Conservation (phyloP, 2,113 vertebrate genomes). For the Callionymus lyra region DNA sequence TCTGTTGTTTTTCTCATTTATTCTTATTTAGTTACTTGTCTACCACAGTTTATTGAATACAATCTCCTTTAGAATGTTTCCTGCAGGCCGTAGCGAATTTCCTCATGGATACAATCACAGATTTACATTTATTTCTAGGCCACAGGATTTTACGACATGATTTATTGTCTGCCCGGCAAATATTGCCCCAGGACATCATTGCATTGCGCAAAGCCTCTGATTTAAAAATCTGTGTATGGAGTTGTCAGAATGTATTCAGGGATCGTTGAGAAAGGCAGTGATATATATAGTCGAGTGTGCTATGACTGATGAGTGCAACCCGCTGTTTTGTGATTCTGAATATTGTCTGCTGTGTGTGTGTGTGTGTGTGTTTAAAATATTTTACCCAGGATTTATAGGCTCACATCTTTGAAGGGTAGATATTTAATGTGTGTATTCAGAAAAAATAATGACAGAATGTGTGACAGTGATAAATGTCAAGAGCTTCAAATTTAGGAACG, state of each 20-base stretch:
- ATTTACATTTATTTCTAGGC: conserved; percentile 38
- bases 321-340: too few relatives aligned
- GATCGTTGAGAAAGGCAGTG: too few relatives aligned
- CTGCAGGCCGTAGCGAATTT: conserved; percentile 19
- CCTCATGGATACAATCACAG: conserved; percentile 43
- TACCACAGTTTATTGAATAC: conserved; percentile 17
- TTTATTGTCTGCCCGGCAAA: conserved; percentile 51
- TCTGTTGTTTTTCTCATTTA: conserved; percentile 3
- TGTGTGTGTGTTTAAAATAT: too few relatives aligned
- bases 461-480: too few relatives aligned
- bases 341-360: too few relatives aligned
- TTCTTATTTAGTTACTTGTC: conserved; percentile 5
- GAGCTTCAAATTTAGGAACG: too few relatives aligned
- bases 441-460: too few relatives aligned
- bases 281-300: too few relatives aligned
- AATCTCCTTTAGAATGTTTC: conserved; percentile 10
- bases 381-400: too few relatives aligned
- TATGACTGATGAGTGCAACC: too few relatives aligned
- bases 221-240: conserved; percentile 29
- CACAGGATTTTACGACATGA: conserved; percentile 38
- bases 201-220: conserved; percentile 34
- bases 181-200: conserved; percentile 43
- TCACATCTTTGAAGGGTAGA: too few relatives aligned
- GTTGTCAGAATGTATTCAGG: conserved; percentile 15
- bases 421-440: too few relatives aligned